Base-by-base conservation (phyloP, 2,888 invertebrate species). In the Loripinus fragilis region DNA sequence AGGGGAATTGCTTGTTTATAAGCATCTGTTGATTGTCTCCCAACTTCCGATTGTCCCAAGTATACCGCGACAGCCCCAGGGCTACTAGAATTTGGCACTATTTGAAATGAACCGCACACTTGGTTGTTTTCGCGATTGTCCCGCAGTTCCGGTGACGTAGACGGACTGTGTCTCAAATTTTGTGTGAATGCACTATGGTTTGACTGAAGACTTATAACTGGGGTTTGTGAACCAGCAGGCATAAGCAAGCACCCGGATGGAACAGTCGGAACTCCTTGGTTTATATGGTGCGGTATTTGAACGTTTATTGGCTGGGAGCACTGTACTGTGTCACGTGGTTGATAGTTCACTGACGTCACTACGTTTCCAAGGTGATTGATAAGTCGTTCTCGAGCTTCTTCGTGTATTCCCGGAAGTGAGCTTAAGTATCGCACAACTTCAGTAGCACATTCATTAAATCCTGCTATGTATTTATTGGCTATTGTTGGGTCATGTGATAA, bases 391-490 rank as follows among this genome's bases (percentile, higher is more conserved):
- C 89, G 83, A 25, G 91, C 89, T 41, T 90, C 88, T 1, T 85
- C 80, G 52, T 87, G 87, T 7, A 91, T 85, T 28, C 88, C 90
- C n/a, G 89, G 86, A 30, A 88, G 84, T 20, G 90, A 85, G 42
- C 86, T 82, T 25, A 93, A 79, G 81, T 91, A 93, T 38, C 91
- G 86, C 35, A 88, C 86, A 15, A 92, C 92, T 81, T 93, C 92
- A 42, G 86, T 86, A 2, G 91, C 91, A 81, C 93, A 93, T 71
- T 92, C 92, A 73, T 85, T 87, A 86, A 91, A 92, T 50, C 93
- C 93, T 5, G 90, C 86, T 10, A 88, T 81, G 86, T 91, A 92
- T 76, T 90, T 90, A 30, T 85, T 86, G 33, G 86, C 83, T 12
- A 90, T 89, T 8, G 85, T 83, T 0, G 90, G 86, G 74, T 90